These are phyloP conservation scores for Papilio polytes DNA, from an alignment of 1,140 invertebrate species.

Conservation along the genomic window DNA sequence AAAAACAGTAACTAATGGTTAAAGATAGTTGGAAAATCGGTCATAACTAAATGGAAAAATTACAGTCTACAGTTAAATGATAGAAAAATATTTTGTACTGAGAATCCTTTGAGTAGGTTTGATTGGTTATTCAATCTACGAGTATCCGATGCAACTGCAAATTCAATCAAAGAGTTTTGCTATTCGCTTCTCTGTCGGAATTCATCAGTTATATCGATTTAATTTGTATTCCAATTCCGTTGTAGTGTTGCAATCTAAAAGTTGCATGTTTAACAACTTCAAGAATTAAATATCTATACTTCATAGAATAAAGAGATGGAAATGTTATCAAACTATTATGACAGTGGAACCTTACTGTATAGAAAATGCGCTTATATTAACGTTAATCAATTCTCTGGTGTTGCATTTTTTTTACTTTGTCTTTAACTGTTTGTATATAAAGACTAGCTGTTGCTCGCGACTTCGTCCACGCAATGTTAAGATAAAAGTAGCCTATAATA, in stretches of 20 bases:
- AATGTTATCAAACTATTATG: too few species aligned
- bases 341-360: too few species aligned
- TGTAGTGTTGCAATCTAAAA: neutral
- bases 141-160: slow-evolving; percentile 15
- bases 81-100: neutral
- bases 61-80: neutral
- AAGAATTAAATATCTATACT: too few species aligned
- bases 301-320: too few species aligned
- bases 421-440: too few species aligned
- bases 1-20: neutral
- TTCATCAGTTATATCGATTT: slow-evolving; percentile 18
- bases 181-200: slow-evolving; percentile 16
- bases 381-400: too few species aligned
- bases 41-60: neutral
- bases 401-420: too few species aligned
- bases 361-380: too few species aligned
- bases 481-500: too few species aligned
- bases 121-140: slow-evolving; percentile 17
- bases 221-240: neutral
- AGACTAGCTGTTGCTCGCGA: too few species aligned
- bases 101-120: neutral
- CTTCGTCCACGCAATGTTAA: too few species aligned
- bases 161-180: slow-evolving; percentile 23
- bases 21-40: too few species aligned
- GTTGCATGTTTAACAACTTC: neutral